Conservation (phyloP, 2,797 vertebrate species). For the Phoebastria nigripes region DNA sequence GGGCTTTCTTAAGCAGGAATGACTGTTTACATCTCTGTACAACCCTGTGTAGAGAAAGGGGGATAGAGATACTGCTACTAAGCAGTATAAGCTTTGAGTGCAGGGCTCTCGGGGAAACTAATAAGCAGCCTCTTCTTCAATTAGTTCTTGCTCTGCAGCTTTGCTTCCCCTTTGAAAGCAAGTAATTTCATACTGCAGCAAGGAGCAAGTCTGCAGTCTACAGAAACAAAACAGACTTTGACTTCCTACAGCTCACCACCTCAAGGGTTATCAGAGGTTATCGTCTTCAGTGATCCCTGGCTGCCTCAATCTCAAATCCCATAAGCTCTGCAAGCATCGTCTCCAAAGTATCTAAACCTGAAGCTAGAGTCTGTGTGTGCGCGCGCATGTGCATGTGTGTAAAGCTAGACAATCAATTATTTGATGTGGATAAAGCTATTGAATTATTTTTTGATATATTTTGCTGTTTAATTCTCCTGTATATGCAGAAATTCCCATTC, state of each 20-base stretch:
- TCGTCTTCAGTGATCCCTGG: neutral
- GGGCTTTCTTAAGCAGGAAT: neutral
- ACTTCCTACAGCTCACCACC: neutral
- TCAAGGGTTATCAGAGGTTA: neutral
- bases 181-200: neutral
- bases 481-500: neutral
- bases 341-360: neutral
- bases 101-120: neutral
- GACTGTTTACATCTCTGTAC: neutral
- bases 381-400: rapidly evolving
- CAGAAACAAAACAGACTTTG: neutral
- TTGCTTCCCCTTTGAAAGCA: neutral
- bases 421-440: neutral
- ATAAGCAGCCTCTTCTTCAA: neutral
- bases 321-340: neutral
- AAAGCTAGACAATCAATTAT: neutral
- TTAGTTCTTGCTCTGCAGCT: neutral
- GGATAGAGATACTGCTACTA: neutral
- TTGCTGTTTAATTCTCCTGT: neutral
- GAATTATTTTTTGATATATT: neutral
- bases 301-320: neutral
- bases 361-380: neutral
- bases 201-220: neutral
- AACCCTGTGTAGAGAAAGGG: neutral
- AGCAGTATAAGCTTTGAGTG: neutral